Evolutionary conservation across 1,140 invertebrate species (phyloP), one percentile per base, ranked within the genome.

Genomic region (Drosophila bocki): DNA sequence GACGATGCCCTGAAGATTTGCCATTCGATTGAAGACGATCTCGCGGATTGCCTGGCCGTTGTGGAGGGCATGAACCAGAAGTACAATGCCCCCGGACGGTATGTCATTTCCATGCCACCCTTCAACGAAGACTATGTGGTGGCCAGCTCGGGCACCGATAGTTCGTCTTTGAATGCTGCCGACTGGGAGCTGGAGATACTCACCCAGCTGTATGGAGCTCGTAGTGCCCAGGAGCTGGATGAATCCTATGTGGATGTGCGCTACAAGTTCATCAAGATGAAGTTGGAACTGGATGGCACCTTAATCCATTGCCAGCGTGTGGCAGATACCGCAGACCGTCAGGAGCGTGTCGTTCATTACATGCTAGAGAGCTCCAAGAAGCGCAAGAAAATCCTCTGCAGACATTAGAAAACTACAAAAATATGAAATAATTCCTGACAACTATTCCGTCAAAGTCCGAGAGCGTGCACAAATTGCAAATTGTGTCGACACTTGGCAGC

Each of bases 201-300:
- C 11, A 22, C 53, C 13, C 32, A 42, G 7, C 56, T 59, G 0
- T 29, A 37, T 8, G 68, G n/a, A 7, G 70, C 70, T 39, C 33
- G 70, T 1, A 76, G 44, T 57, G 32, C 37, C n/a, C 79, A 86
- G 17, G 62, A 86, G 35, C 12, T 86, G 19, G 54, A 75, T 26
- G 68, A 58, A 7, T 64, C 72, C 11, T 86, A 82, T 19, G 59
- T 68, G 3, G 62, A 86, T 22, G 48, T 86, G 3, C 62, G 59
- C 12, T 82, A 71, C 8, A 86, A 87, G 50, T 86, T 60, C 41
- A 86, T 87, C 39, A 78, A 78, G 17, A 15, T 86, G 3, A 68
- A 81, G 4, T 48, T 80, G 8, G 79, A 76, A 0, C 15, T 87
- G 13, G 75, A 86, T 51, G 75, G 42, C 1, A 57, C 59, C 0